Base-by-base conservation (phyloP, 2,113 vertebrate genomes). In the Pholis gunnellus region DNA sequence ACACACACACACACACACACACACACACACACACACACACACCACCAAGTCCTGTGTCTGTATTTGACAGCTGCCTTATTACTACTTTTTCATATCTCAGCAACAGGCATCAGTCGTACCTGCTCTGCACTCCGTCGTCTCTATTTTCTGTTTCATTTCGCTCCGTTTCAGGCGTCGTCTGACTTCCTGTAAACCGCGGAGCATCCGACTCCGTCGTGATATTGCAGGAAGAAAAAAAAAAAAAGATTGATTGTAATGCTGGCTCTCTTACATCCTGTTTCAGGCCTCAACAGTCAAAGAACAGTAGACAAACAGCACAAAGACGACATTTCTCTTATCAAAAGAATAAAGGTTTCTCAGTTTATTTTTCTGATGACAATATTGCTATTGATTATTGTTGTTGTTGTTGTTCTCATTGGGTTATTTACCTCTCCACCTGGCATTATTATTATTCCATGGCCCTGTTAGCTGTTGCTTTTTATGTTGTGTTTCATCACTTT, bases 11-110 rank as follows among this genome's bases (percentile, higher is more conserved):
- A 42, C 61, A 74, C 80, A 65, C 72, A 66, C 48, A 36, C 52
- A 72, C 82, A 72, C 36, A 7, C 75, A 68, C 82, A 52, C 70
- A 38, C 75, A 69, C 68, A 20, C 71, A n/a, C n/a, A n/a, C n/a
- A n/a, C 27, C 79, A 20, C 60, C 72, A 70, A 60, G 50, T 84
- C 86, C 85, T 82, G 82, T 79, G 88, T 90, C 87, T 90, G 87
- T 92, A 90, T 89, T 73, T 83, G 92, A 95, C 91, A 92, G 94
- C 91, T 95, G 95, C 94, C 95, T 96, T 95, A 96, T 78, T 90
- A 86, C 83, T 83, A 85, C 79, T 89, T 79, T 34, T 88, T 90
- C 85, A 89, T 92, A 90, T 88, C 89, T 83, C 77, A 70, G 85
- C 77, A 82, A 64, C 87, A 66, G 82, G 71, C 86, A 48, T 81